Evolutionary conservation across 2,113 vertebrate species (phyloP), one percentile per base, ranked within the genome.

Genomic region (Platycercus adscitus): DNA sequence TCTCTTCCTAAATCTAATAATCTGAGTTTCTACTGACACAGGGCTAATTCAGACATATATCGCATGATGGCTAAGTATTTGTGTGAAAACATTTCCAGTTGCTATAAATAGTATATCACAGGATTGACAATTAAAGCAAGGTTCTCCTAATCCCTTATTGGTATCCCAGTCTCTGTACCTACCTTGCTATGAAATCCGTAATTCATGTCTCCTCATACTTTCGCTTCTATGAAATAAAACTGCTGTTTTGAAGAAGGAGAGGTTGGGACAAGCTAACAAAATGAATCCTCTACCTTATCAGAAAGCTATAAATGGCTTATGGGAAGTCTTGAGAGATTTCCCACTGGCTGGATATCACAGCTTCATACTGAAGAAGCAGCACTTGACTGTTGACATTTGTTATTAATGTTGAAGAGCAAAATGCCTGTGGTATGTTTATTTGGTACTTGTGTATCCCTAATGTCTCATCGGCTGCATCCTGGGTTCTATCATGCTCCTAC

Each of bases 401-500:
- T 95, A 95, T 93, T 89, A 95, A 93, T 86, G 60, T 60, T 88
- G 88, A 96, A 90, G 49, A 93, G 69, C 56, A 95, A 88, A 95
- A 88, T 84, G 88, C 65, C 88, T 94, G 68, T 60, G 88, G 69
- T 95, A 88, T 95, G 96, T 96, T 95, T 97, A 81, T 95, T 81
- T 95, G 72, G 89, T 95, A 91, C 96, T 97, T 96, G 61, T 92
- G 77, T 61, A 95, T 91, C 83, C 93, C 89, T 72, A 76, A 91
- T 93, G 93, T 86, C 90, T 95, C 2, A 0, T 92, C 76, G 96
- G 64, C 44, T 61, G 75, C 56, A 86, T 88, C 66, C 52, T 90
- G 86, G 86, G 76, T 56, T 81, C 47, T 86, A 86, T 93, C 80
- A 61, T 56, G 43, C 39, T 91, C 86, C 81, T 37, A 52, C 26